A percentile compares a stretch with the other conserved stretches of the same genome.
Conservation (phyloP, 2,113 vertebrate genomes). For the Rhinolophus ferrumequinum region DNA sequence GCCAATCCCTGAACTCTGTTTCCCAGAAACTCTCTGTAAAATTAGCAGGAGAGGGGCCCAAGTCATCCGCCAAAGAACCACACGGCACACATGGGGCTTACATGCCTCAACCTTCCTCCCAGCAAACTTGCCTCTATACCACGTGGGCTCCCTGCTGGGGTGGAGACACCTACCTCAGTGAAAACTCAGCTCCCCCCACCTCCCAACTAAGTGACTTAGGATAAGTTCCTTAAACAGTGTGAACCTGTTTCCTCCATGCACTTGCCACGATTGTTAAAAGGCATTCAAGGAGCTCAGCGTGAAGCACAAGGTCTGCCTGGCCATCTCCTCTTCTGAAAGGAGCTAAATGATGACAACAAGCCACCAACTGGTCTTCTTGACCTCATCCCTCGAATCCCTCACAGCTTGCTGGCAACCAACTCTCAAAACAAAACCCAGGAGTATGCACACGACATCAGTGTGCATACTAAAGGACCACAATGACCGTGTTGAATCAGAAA, state of each 20-base stretch:
- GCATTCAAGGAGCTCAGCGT: not conserved
- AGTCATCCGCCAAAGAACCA: not conserved
- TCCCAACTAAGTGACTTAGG: not conserved
- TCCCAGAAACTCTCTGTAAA: not conserved
- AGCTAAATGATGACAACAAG: not conserved
- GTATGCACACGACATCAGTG: not conserved
- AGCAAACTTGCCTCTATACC: not conserved
- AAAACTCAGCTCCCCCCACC: not conserved
- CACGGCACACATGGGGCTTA: not conserved
- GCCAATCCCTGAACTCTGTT: not conserved
- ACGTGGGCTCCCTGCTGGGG: not conserved
- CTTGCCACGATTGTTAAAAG: not conserved
- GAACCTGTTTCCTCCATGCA: not conserved
- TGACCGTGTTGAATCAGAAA: not conserved
- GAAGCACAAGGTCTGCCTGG: not conserved
- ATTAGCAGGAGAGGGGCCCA: not conserved
- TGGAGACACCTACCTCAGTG: not conserved
- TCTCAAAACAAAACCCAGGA: not conserved
- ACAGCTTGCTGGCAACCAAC: not conserved
- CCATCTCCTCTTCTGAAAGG: not conserved
- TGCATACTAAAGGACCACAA: not conserved
- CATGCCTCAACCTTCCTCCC: not conserved
- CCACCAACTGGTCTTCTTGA: not conserved
- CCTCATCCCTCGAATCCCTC: not conserved
- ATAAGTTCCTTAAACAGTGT: not conserved